Base-by-base conservation (phyloP, 92 coral and sea anemone genomes). In the Nematostella vectensis region DNA sequence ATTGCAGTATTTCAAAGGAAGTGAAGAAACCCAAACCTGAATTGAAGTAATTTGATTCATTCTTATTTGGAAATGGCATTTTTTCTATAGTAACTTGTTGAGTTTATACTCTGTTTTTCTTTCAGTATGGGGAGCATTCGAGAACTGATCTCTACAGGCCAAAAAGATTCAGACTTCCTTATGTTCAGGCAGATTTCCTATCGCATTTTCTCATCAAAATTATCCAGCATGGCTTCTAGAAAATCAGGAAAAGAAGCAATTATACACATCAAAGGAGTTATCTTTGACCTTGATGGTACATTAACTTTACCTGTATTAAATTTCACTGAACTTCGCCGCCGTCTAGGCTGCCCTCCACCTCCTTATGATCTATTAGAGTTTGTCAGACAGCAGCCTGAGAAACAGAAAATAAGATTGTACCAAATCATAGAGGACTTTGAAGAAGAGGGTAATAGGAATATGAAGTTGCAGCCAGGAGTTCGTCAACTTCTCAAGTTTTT, bases 221-320 rank as follows among this genome's bases (percentile, higher is more conserved):
- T 54, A 40, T 65, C 62, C 39, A 54, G 31, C 31, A 24, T 58
- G 31, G 11, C 71, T 16, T 20, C 47, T 4, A 52, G 38, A 19
- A 27, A 22, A 4, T 2, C 26, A 3, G 26, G 28, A 33, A 53
- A 29, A 65, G 51, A 45, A 8, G 18, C 18, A 6, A 43, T 17
- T 11, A 53, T 84, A n/a, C 72, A 88, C 29, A 55, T 88, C 4
- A 66, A 70, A 33, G 96, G 96, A 0, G 54, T 88, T 43, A 73
- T 88, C 15, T 88, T 88, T 52, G 96, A 88, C 54, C 57, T 88
- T 68, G 96, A 88, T 55, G 96, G 96, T 1, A 88, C 96, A 27
- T 63, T 88, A 18, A 88, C 96, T 50, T 25, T 88, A 17, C 96
- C 96, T 20, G 75, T 80, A 25, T 53, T 88, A 15, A 64, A 88